phyloP scores from a whole-genome alignment of 2,888 invertebrate species.

The Drosophila birchii region DNA sequence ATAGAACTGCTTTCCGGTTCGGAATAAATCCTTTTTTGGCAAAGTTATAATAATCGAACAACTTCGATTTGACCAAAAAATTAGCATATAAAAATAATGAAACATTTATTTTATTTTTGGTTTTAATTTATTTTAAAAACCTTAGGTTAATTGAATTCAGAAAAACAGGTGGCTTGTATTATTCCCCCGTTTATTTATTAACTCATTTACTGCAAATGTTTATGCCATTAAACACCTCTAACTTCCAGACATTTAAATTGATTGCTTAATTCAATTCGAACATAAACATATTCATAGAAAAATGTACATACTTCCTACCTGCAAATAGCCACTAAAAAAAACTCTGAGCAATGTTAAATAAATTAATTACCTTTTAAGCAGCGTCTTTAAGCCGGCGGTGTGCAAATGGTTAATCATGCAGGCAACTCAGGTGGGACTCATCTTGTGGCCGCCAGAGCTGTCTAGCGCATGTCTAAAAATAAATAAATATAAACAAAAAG shows the following conservation, averaged over 20 bases:
- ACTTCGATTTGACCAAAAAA: too few species aligned
- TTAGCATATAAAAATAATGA: too few species aligned
- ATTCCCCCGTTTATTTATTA: background rate
- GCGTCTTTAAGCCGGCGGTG: conserved; percentile 16
- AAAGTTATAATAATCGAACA: too few species aligned
- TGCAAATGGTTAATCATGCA: conserved; percentile 48
- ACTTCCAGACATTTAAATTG: background rate
- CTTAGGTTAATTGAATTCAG: background rate
- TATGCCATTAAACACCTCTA: conserved; percentile 1
- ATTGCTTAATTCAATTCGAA: conserved; percentile 5
- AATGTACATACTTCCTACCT: conserved; percentile 24
- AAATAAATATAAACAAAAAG: conserved; percentile 39
- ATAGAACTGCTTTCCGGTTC: too few species aligned
- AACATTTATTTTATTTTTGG: too few species aligned
- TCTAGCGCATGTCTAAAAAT: conserved; percentile 73
- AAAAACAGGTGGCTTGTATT: background rate
- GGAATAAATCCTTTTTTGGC: too few species aligned
- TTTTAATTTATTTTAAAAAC: too few species aligned
- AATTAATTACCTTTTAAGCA: conserved; percentile 73
- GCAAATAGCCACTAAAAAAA: conserved; percentile 6
- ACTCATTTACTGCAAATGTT: background rate
- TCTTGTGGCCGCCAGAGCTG: conserved; percentile 24
- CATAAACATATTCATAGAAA: conserved; percentile 6
- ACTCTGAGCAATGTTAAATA: conserved; percentile 15
- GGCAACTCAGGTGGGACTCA: conserved; percentile 26